phyloP scores from a whole-genome alignment of 2,797 vertebrate species.

The Betta splendens region DNA sequence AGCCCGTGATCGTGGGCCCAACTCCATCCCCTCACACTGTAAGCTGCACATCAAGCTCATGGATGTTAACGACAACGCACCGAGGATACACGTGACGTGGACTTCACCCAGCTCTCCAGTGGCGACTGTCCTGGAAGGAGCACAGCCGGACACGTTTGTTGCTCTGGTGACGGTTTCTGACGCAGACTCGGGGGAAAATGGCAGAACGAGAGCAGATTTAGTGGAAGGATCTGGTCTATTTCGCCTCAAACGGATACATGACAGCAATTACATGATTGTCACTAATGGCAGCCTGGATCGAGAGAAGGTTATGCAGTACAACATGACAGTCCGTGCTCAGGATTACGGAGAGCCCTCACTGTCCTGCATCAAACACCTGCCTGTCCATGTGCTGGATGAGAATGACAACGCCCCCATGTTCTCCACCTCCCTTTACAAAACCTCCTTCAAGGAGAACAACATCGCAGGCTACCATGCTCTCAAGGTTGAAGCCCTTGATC shows the following conservation, averaged over 20 bases:
- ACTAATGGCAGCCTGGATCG: constrained; percentile 87
- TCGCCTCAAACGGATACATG: constrained; percentile 84
- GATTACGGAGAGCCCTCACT: constrained; percentile 85
- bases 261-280: constrained; percentile 88
- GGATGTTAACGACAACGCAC: constrained; percentile 90
- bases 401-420: constrained; percentile 92
- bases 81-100: constrained; percentile 87
- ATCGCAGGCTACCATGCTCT: constrained; percentile 76
- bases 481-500: constrained; percentile 83
- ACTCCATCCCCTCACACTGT: constrained; percentile 89
- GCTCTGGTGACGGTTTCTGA: constrained; percentile 89
- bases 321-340: constrained; percentile 83
- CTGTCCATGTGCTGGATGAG: constrained; percentile 86
- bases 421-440: constrained; percentile 77
- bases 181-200: constrained; percentile 88
- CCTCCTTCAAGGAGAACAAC: constrained; percentile 85
- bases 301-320: constrained; percentile 86
- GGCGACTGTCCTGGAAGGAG: constrained; percentile 84
- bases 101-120: constrained; percentile 74
- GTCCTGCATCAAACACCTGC: constrained; percentile 79
- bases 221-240: constrained; percentile 85
- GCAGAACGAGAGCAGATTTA: constrained; percentile 82
- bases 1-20: constrained; percentile 88
- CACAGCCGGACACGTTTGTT: constrained; percentile 87
- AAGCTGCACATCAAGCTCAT: constrained; percentile 88